phyloP scores from a whole-genome alignment of 2,797 vertebrate species.

The Protonibea diacanthus region DNA sequence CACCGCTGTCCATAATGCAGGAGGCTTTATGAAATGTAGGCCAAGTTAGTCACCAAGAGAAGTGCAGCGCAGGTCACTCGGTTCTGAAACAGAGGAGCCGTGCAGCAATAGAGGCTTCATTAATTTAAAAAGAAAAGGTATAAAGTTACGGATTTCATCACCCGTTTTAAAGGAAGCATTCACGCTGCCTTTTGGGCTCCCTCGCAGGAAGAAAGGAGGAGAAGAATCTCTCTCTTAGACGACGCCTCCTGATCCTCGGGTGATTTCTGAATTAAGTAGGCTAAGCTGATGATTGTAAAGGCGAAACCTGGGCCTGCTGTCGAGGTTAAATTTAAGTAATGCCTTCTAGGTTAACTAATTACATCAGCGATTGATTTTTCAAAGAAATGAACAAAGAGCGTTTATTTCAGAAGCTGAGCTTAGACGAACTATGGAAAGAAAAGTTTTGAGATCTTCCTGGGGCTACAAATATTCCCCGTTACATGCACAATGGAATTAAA shows the following conservation, averaged over 20 bases:
- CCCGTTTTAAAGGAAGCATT: constrained; percentile 30
- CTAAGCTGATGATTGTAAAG: constrained; percentile 60
- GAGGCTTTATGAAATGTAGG: constrained; percentile 69
- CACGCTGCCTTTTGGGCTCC: constrained; percentile 22
- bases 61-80: constrained; percentile 42
- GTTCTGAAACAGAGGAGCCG: constrained; percentile 33
- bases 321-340: constrained; percentile 58
- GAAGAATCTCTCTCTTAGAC: constrained; percentile 12
- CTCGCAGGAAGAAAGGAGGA: constrained; percentile 23
- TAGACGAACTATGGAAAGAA: constrained; percentile 24
- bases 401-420: constrained; percentile 51
- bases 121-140: constrained; percentile 15
- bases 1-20: constrained; percentile 68
- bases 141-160: constrained; percentile 26
- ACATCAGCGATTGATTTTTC: constrained; percentile 60
- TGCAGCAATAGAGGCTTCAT: constrained; percentile 19
- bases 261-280: constrained; percentile 48
- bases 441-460: neutral
- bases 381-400: constrained; percentile 50
- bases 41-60: constrained; percentile 68
- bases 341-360: constrained; percentile 59
- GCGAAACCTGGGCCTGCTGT: constrained; percentile 17
- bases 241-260: constrained; percentile 37
- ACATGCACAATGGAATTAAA: neutral
- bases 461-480: neutral